Percentiles rank a stretch among this genome's conserved stretches.
These are phyloP conservation scores for Lagocephalus sceleratus DNA, from an alignment of 2,797 vertebrate species.

Conservation along the genomic window DNA sequence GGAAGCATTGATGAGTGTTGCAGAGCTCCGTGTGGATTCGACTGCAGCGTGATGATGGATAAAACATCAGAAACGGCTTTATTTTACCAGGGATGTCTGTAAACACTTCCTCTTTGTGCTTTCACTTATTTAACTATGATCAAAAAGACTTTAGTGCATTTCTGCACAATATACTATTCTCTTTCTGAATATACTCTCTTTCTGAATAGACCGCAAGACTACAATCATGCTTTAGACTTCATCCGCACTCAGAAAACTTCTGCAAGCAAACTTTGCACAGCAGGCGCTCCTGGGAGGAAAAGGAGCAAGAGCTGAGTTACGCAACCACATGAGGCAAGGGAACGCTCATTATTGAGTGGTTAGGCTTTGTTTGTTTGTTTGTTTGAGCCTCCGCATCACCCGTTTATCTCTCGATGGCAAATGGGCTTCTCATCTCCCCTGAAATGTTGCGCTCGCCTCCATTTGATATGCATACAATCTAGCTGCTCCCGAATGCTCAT, in stretches of 20 bases:
- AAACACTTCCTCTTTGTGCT: neutral
- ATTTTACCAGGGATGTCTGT: conserved; percentile 1
- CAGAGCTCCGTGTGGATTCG: conserved; percentile 16
- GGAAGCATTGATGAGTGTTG: conserved; percentile 10
- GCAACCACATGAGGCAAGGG: conserved; percentile 66
- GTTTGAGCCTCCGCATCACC: conserved; percentile 36
- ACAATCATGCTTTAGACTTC: no score
- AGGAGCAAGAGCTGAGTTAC: conserved; percentile 60
- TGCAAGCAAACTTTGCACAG: conserved; percentile 55
- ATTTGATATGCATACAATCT: conserved; percentile 40
- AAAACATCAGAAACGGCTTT: conserved; percentile 15
- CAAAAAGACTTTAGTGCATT: conserved; percentile 13
- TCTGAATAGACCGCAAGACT: no score
- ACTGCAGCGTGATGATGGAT: conserved; percentile 4
- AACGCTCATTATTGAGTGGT: conserved; percentile 70
- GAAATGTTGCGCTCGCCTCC: conserved; percentile 28
- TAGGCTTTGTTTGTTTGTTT: conserved; percentile 48
- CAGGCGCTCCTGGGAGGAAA: conserved; percentile 50
- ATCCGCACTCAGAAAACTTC: conserved; percentile 33
- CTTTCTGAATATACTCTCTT: no score
- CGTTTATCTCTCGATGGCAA: conserved; percentile 46
- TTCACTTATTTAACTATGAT: conserved; percentile 18
- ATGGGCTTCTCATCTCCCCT: conserved; percentile 37
- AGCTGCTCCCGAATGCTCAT: conserved; percentile 24
- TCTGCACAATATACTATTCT: no score